phyloP scores from a whole-genome alignment of 2,888 invertebrate species.

The Trisateles emortualis region DNA sequence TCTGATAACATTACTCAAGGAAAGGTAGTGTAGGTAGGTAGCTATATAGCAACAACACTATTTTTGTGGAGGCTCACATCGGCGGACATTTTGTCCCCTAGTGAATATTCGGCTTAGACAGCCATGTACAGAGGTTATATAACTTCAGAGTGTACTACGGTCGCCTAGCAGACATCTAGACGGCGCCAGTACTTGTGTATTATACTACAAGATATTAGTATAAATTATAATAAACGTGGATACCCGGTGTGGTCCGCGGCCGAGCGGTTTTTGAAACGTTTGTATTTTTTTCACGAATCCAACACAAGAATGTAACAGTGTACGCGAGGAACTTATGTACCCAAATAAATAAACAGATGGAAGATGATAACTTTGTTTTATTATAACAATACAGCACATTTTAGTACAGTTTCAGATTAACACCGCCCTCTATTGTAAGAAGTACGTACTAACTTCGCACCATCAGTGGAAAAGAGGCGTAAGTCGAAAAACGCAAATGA shows the following conservation, averaged over 20 bases:
- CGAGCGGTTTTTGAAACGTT: constrained; percentile 58
- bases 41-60: too few relatives aligned
- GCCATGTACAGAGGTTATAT: constrained; percentile 35
- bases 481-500: too few relatives aligned
- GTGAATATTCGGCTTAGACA: not conserved
- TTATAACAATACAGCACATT: not conserved
- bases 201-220: constrained; percentile 43
- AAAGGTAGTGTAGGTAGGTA: too few relatives aligned
- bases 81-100: not conserved
- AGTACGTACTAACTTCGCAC: too few relatives aligned
- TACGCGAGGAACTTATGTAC: constrained; percentile 69
- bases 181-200: constrained; percentile 42
- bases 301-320: constrained; percentile 60
- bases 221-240: constrained; percentile 50
- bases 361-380: constrained; percentile 48
- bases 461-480: too few relatives aligned
- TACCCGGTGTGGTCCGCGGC: constrained; percentile 10
- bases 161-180: constrained; percentile 15
- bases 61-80: too few relatives aligned
- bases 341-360: constrained; percentile 72
- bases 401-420: too few relatives aligned
- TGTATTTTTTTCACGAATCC: constrained; percentile 74
- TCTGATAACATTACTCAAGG: too few relatives aligned
- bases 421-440: too few relatives aligned
- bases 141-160: constrained; percentile 33